Evolutionary conservation across 2,888 invertebrate genomes (phyloP).

Genomic region (Meteorus cinctellus): DNA sequence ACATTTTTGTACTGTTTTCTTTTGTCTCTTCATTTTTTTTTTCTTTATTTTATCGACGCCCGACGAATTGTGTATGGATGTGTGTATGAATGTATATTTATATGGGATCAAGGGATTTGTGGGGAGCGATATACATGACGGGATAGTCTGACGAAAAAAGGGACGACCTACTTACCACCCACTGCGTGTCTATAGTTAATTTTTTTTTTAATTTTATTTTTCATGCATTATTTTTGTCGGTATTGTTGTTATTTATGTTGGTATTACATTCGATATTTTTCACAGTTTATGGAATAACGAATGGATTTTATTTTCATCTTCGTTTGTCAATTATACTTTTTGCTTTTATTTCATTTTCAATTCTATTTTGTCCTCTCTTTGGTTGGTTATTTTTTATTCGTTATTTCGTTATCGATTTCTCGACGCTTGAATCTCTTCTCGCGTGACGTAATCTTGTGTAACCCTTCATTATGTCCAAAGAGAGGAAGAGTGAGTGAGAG

Average conservation of each 20-base stretch:
- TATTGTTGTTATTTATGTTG: not conserved
- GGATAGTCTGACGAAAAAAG: constrained; percentile 49
- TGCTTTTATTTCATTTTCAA: not conserved
- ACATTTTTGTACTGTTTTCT: not conserved
- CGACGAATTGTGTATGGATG: not conserved
- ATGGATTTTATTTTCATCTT: not conserved
- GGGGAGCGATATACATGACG: constrained; percentile 17
- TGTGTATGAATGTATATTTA: not conserved
- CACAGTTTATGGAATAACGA: not conserved
- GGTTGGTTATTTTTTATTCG: not conserved
- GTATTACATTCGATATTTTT: not conserved
- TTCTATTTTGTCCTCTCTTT: not conserved
- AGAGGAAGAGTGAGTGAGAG: constrained; percentile 19
- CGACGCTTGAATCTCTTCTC: constrained; percentile 17
- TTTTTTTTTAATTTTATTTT: not conserved
- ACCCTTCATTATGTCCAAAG: constrained; percentile 37
- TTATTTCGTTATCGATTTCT: constrained; percentile 37
- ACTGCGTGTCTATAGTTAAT: constrained; percentile 7
- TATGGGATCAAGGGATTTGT: constrained; percentile 38
- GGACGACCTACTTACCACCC: constrained; percentile 51
- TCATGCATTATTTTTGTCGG: not conserved
- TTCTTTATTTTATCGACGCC: not conserved
- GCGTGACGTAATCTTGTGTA: constrained; percentile 44
- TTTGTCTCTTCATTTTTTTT: not conserved
- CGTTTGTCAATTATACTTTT: not conserved